A percentile compares a stretch with the other conserved stretches of the same genome.
Evolutionary conservation across 1,140 invertebrate genomes (phyloP).

Genomic region (Pseudomyrmex sp.): DNA sequence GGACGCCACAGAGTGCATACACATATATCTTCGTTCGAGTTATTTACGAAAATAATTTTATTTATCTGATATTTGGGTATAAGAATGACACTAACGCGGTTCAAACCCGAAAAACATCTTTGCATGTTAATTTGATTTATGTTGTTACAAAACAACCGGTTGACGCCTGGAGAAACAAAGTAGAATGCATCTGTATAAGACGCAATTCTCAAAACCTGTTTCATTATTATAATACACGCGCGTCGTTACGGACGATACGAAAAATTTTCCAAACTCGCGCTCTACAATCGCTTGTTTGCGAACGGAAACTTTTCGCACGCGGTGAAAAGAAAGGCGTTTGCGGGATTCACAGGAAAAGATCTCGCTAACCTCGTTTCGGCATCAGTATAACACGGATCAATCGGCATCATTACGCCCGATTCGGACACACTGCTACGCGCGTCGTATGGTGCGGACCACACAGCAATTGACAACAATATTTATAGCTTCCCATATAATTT

Average conservation of each 20-base stretch:
- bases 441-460: too few species aligned
- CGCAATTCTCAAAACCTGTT: constrained; percentile 51
- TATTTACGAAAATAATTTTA: constrained; percentile 48
- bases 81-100: too few species aligned
- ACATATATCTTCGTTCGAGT: background rate
- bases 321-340: background rate
- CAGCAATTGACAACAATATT: background rate
- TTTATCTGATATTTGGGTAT: background rate
- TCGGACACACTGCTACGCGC: background rate
- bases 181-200: constrained; percentile 37
- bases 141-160: constrained; percentile 30
- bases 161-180: background rate
- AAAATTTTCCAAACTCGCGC: constrained; percentile 28
- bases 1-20: background rate
- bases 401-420: background rate
- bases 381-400: too few species aligned
- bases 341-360: background rate
- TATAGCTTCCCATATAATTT: background rate
- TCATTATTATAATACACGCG: constrained; percentile 11
- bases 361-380: too few species aligned
- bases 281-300: constrained; percentile 35
- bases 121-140: constrained; percentile 22
- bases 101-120: too few species aligned
- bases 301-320: background rate
- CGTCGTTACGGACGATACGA: background rate